phyloP scores from a whole-genome alignment of 2,113 vertebrate genomes.

The Xyliphius kryptos region DNA sequence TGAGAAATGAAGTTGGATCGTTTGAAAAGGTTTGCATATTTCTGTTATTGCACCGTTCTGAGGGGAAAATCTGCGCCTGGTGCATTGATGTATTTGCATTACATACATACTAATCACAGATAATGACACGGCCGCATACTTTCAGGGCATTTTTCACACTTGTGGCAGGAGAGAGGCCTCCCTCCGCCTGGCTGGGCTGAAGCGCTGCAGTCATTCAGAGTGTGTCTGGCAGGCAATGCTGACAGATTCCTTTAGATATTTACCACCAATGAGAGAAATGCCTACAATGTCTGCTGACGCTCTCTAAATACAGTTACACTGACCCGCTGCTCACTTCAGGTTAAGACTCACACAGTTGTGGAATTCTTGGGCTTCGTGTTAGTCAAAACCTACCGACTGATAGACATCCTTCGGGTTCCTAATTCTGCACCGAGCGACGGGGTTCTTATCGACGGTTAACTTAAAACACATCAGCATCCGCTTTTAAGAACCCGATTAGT shows the following conservation, averaged over 20 bases:
- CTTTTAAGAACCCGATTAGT: too few species aligned
- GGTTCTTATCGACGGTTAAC: too few species aligned
- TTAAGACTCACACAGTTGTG: constrained; percentile 48
- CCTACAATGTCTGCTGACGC: constrained; percentile 53
- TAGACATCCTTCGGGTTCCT: constrained; percentile 19
- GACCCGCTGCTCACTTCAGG: constrained; percentile 40
- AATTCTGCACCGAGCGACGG: too few species aligned
- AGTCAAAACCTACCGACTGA: constrained; percentile 48
- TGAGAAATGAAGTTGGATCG: too few species aligned
- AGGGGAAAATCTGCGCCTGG: too few species aligned
- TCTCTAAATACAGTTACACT: constrained; percentile 48
- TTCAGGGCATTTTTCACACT: too few species aligned
- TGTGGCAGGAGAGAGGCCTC: constrained; percentile 27
- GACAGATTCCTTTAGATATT: constrained; percentile 67
- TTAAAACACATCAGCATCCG: too few species aligned
- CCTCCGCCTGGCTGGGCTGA: neutral
- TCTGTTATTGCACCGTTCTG: too few species aligned
- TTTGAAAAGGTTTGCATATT: too few species aligned
- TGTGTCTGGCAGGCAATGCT: constrained; percentile 53
- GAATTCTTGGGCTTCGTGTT: constrained; percentile 55
- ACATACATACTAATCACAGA: too few species aligned
- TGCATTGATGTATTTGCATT: too few species aligned
- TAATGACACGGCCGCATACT: too few species aligned
- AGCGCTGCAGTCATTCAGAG: constrained; percentile 43
- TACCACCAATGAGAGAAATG: constrained; percentile 66